Evolutionary conservation across 1,140 invertebrate species (phyloP), one percentile per base, ranked within the genome.

Genomic region (Drosophila truncata): DNA sequence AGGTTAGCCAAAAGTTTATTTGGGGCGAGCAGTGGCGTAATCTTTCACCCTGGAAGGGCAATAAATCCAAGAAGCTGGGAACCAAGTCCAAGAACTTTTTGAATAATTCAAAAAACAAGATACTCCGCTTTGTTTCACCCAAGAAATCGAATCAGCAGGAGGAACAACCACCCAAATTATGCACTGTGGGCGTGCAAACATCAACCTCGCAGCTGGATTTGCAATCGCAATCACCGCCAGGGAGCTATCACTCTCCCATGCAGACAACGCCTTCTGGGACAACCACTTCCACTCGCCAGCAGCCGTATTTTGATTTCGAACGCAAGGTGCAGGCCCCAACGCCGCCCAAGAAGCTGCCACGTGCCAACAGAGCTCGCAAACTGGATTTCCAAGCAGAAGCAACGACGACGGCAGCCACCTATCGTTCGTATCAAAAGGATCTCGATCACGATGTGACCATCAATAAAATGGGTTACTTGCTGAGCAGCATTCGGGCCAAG

Each of bases 221-320:
- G 27, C 72, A 80, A 1, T 85, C 80, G 0, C 91, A 91, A 25
- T 92, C 91, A 0, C 91, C 91, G 27, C 91, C 91, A 0, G 91
- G 91, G 5, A 92, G 91, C 54, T 92, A 92, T 55, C 88, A 91
- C 60, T 92, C 91, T 4, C 84, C 91, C 0, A 74, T 92, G 18
- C 91, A 92, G 39, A 74, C 81, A 0, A 84, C 85, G 1, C 87
- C 90, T 6, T 76, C 80, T 4, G 82, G 39, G 0, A 75, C 80
- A 2, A 86, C 77, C 3, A 79, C 66, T 8, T 67, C 76, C 14
- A 70, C 59, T 0, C 63, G 59, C 4, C 78, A 66, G 25, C 74
- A 73, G 18, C 61, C 77, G 0, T 82, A 81, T 42, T 92, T 92
- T 39, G 88, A 92, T 52, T 92, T 92, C 54, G 73, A 85, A 0